Percentiles rank a stretch among this genome's conserved stretches.
Evolutionary conservation across 1,140 invertebrate genomes (phyloP).

Genomic region (Eubasilissa regina): DNA sequence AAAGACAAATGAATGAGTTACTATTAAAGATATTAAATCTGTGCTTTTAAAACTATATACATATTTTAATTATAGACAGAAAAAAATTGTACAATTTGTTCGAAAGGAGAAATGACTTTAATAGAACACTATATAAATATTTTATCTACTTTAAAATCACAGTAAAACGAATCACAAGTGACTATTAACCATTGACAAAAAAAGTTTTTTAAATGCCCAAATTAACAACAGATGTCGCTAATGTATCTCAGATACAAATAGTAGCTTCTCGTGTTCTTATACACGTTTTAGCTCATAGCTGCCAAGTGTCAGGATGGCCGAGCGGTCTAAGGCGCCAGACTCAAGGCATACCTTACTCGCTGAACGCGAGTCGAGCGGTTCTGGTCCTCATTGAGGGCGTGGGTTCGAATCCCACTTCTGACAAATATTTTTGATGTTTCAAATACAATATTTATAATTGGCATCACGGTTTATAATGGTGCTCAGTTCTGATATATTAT

Average conservation of each 20-base stretch:
- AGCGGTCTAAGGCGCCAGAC: constrained; percentile 82
- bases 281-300: neutral
- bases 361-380: constrained; percentile 64
- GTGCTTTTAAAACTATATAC: too few relatives aligned
- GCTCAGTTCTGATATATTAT: neutral
- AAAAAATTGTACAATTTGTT: too few relatives aligned
- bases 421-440: constrained; percentile 75
- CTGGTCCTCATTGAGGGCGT: constrained; percentile 89
- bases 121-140: too few relatives aligned
- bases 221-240: constrained; percentile 17
- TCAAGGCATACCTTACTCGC: constrained; percentile 70
- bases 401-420: constrained; percentile 92
- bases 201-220: neutral
- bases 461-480: too few relatives aligned
- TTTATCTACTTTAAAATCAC: too few relatives aligned
- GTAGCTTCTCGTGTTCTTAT: neutral
- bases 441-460: too few relatives aligned
- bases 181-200: too few relatives aligned
- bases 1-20: too few relatives aligned
- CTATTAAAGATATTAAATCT: too few relatives aligned
- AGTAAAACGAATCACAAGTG: too few relatives aligned
- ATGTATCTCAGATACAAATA: neutral
- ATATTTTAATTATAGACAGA: too few relatives aligned
- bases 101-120: too few relatives aligned
- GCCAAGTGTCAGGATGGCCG: constrained; percentile 75